phyloP scores from a whole-genome alignment of 2,113 vertebrate species.

The Peromyscus californicus region DNA sequence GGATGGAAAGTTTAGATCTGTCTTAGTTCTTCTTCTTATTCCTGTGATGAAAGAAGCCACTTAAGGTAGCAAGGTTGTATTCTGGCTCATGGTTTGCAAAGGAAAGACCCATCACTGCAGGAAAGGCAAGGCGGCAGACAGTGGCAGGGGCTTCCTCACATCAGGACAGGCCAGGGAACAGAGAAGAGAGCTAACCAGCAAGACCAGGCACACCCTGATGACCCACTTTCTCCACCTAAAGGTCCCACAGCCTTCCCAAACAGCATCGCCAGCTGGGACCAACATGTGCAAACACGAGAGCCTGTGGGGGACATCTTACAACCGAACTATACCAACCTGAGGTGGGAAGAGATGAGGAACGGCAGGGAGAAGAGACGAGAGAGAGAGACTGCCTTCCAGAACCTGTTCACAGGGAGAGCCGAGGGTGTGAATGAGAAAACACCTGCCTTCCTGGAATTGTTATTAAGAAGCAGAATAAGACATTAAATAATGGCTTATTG shows the following conservation, averaged over 20 bases:
- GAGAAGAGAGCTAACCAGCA: neutral
- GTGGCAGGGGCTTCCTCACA: too few relatives aligned
- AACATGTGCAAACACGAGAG: neutral
- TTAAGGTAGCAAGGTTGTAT: neutral
- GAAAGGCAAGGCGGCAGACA: neutral
- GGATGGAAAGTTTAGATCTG: neutral
- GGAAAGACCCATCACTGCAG: neutral
- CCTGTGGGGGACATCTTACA: neutral
- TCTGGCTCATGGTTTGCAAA: neutral
- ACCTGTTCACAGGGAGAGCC: neutral
- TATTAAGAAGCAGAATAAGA: slow-evolving; percentile 73
- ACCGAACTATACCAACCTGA: neutral
- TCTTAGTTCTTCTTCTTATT: neutral
- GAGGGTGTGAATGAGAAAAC: neutral
- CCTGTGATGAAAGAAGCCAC: neutral
- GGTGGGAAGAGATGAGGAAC: neutral
- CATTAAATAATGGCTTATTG: slow-evolving; percentile 66
- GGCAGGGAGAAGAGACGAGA: neutral
- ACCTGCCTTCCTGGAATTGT: slow-evolving; percentile 22
- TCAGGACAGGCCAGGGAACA: neutral
- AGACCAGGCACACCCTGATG: neutral
- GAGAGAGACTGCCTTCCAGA: neutral
- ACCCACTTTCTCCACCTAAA: neutral
- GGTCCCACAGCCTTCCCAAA: neutral
- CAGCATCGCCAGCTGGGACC: neutral